Evolutionary conservation across 2,888 invertebrate genomes (phyloP).

Genomic region (Meliscaeva auricollis): DNA sequence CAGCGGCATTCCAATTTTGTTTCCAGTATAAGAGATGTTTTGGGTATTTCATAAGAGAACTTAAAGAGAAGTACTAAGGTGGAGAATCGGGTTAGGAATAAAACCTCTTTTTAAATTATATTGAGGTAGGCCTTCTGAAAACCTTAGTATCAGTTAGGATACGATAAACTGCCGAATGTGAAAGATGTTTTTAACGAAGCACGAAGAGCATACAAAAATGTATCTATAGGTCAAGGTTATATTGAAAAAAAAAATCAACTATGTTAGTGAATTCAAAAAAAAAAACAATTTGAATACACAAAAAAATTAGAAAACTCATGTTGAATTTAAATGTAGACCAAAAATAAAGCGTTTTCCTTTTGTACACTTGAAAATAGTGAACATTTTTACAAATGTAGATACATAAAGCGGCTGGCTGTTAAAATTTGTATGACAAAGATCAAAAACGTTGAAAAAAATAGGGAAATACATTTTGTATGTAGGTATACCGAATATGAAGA

Average conservation of each 20-base stretch:
- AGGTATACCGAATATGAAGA: no score
- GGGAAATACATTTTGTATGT: no score
- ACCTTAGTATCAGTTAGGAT: conserved; percentile 31
- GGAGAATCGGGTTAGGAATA: neutral
- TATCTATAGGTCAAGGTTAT: conserved; percentile 52
- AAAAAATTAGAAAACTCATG: neutral
- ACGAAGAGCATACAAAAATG: conserved; percentile 19
- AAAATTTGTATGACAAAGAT: no score
- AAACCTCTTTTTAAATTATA: conserved; percentile 37
- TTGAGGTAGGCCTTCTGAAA: conserved; percentile 63
- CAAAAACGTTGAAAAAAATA: no score
- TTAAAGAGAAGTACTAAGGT: no score
- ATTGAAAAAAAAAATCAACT: conserved; percentile 2
- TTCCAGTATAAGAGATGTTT: conserved; percentile 7
- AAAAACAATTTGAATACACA: conserved; percentile 2
- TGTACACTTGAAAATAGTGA: neutral
- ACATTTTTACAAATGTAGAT: no score
- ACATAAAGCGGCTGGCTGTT: no score
- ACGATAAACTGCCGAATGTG: conserved; percentile 19
- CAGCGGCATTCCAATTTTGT: conserved; percentile 47
- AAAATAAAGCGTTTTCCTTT: neutral
- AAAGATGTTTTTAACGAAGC: neutral
- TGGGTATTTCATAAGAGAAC: neutral
- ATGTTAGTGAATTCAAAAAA: neutral
- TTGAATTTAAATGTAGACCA: neutral